Evolutionary conservation across 2,888 invertebrate genomes (phyloP), one percentile per base, ranked within the genome.

Genomic region (Galeopsomyia nigrocyanea): DNA sequence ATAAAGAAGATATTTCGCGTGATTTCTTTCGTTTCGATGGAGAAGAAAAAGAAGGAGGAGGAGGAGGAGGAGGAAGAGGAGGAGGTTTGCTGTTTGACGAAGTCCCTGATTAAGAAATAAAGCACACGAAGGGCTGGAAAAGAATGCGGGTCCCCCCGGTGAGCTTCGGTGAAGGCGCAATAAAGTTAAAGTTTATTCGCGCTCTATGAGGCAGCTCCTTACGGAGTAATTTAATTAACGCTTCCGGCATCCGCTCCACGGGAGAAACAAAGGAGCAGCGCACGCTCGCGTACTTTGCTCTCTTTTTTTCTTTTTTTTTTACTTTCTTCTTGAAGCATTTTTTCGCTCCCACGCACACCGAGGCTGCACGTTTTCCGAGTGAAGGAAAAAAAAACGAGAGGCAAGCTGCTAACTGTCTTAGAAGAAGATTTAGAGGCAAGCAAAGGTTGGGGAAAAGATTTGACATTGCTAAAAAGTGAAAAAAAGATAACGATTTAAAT

Each of bases 161-260:
- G 50, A 26, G 13, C 50, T 10, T n/a, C 22, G 14, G 3, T 14
- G 2, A 26, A 39, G 57, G 64, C 68, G 64, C 68, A 68, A 74
- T 74, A 71, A 71, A 71, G 68, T 68, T 61, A 65, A 71, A 68
- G 60, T 68, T 74, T 57, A 68, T 47, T 61, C 53, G n/a, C 53
- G 64, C 31, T 53, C 56, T 49, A 70, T 66, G 50, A 70, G 47
- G 58, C 53, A 57, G 69, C 65, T 55, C 21, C 60, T 61, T 19
- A 31, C 57, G 65, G 61, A 75, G 72, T 75, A 75, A 75, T 75
- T 75, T 75, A 75, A 75, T 75, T 75, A 75, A 72, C 72, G 75
- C 68, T 75, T 63, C 68, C 50, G 67, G 50, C 66, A 64, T 49
- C 39, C 39, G 50, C 69, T 46, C 39, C 7, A 3, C 22, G 6